Conservation (phyloP, 2,888 invertebrate species). For the Masnerella sp. region DNA sequence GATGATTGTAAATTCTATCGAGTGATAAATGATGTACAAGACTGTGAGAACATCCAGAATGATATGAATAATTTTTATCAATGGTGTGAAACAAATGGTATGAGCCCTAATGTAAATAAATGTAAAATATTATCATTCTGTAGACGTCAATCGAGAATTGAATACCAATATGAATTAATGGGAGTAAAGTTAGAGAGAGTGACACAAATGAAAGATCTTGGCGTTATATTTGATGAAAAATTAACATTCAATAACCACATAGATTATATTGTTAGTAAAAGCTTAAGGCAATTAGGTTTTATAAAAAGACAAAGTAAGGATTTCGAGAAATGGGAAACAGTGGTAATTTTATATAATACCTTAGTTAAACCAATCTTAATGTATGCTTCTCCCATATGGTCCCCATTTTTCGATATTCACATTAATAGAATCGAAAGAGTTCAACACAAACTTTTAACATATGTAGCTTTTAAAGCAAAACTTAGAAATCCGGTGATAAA, state of each 20-base stretch:
- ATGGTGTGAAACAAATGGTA: not conserved
- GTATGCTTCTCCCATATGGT: not conserved
- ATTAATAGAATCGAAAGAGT: not conserved
- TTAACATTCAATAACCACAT: no score
- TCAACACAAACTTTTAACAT: not conserved
- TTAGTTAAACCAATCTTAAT: not conserved
- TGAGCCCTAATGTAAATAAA: not conserved
- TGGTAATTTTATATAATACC: not conserved
- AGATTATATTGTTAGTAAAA: not conserved
- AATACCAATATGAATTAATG: no score
- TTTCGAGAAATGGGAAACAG: not conserved
- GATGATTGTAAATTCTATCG: constrained; percentile 1
- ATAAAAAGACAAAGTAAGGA: not conserved
- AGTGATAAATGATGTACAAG: not conserved
- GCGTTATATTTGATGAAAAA: not conserved
- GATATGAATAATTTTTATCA: not conserved
- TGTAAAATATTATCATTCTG: not conserved
- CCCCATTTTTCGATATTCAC: not conserved
- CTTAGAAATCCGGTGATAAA: not conserved
- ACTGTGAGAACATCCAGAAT: not conserved
- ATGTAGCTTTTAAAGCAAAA: not conserved
- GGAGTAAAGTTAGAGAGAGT: not conserved
- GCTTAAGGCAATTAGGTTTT: not conserved
- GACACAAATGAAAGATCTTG: not conserved
- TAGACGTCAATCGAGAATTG: not conserved